Conservation (phyloP, 2,797 vertebrate genomes). For the Coccyzus lansbergi region DNA sequence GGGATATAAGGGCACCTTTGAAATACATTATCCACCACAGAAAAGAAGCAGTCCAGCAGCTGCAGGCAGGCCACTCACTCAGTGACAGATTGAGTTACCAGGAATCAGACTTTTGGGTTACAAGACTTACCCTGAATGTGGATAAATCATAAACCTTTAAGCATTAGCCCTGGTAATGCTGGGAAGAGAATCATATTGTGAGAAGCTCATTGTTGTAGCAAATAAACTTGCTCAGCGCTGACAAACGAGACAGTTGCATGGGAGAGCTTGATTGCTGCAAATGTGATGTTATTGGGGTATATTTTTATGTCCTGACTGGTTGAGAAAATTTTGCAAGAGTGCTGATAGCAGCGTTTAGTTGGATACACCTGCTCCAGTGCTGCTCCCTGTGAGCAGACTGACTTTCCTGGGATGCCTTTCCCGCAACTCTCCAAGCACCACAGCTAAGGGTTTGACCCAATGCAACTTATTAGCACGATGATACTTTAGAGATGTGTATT, state of each 20-base stretch:
- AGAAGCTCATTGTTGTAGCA: not conserved
- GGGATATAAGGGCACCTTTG: not conserved
- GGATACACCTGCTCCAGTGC: not conserved
- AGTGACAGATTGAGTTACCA: not conserved
- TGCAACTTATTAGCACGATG: not conserved
- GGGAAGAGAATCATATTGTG: not conserved
- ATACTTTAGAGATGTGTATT: not conserved
- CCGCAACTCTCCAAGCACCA: not conserved
- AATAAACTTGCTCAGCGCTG: rapidly evolving
- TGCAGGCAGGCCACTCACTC: constrained; percentile 4
- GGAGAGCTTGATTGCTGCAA: not conserved
- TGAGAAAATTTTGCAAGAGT: not conserved
- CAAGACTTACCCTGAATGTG: not conserved
- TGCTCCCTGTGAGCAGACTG: not conserved
- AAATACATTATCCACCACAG: not conserved
- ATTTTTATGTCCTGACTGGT: not conserved
- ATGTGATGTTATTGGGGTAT: not conserved
- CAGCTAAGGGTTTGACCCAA: not conserved
- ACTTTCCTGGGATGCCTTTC: not conserved
- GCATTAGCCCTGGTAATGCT: not conserved
- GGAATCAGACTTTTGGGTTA: not conserved
- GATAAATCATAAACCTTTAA: not conserved
- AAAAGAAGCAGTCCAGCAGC: not conserved
- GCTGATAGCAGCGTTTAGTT: not conserved
- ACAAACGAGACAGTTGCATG: not conserved